Evolutionary conservation across 2,113 vertebrate genomes (phyloP), one percentile per base, ranked within the genome.

Genomic region (Microcebus murinus): DNA sequence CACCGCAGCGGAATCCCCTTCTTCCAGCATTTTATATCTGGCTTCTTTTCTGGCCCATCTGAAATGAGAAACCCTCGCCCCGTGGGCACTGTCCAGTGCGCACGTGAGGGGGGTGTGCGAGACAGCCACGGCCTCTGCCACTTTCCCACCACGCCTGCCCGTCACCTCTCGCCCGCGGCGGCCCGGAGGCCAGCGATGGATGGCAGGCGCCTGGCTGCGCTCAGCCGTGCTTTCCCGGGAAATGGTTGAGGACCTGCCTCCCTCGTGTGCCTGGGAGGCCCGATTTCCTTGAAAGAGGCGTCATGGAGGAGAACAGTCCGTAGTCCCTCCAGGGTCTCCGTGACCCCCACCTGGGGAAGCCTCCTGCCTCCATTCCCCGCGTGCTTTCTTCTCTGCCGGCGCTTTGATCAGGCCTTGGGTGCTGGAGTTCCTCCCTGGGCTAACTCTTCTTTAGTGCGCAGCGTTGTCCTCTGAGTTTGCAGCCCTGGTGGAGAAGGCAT

Each of bases 151-250:
- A 59, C 8, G 4, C 8, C 31, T 39, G 7, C 1, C 4, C 45
- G 57, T 94, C 36, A 45, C 55, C 63, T 59, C 48, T 83, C 4
- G 25, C 42, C 21, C 61, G 42, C 67, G 42, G 11, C 0, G 39
- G 23, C 55, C 57, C n/a, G 74, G n/a, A 23, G 42, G 67, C 67
- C 11, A 9, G 61, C 21, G 52, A 29, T 20, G 45, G 45, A 8
- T 18, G n/a, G 55, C 79, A 91, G 67, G 9, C 91, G 42, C n/a
- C 79, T 94, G 93, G 90, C 83, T 45, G n/a, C 52, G 29, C 34
- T 87, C 52, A 21, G 6, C 1, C 94, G 95, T 97, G 91, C 27
- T 96, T 97, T 97, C 94, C 97, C 97, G 91, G 95, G 95, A 97
- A 97, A 87, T 55, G 36, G 27, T 59, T 87, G 87, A 68, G 84